A percentile compares a stretch with the other conserved stretches of the same genome.
These are phyloP conservation scores for Archips xylosteana DNA, from an alignment of 2,888 invertebrate species.

Conservation along the genomic window DNA sequence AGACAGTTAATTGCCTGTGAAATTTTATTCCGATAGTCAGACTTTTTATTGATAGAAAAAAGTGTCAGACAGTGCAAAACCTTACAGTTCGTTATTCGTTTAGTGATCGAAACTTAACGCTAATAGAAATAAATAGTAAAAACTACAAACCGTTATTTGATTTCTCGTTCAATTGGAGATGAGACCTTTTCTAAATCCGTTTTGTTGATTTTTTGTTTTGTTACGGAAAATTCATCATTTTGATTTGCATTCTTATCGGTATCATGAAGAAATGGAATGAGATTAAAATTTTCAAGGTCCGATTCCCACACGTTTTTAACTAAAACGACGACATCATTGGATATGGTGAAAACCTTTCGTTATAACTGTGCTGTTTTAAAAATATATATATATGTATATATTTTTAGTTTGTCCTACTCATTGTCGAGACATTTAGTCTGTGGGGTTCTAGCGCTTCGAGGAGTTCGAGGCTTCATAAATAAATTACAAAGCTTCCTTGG, in stretches of 20 bases:
- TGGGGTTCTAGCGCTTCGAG: too few relatives aligned
- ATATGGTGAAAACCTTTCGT: too few relatives aligned
- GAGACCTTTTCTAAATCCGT: not conserved
- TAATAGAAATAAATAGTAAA: conserved; percentile 6
- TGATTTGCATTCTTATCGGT: not conserved
- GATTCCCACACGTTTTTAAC: too few relatives aligned
- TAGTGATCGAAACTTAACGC: not conserved
- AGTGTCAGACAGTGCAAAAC: not conserved
- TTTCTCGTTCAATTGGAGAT: conserved; percentile 15
- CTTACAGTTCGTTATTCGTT: not conserved
- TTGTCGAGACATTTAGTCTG: too few relatives aligned
- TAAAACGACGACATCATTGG: too few relatives aligned
- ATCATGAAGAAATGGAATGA: too few relatives aligned
- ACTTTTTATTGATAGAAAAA: conserved; percentile 7
- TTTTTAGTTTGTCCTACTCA: too few relatives aligned
- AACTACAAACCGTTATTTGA: conserved; percentile 14
- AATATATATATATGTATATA: too few relatives aligned
- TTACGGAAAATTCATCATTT: not conserved
- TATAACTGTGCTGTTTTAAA: too few relatives aligned
- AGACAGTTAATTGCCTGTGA: conserved; percentile 6
- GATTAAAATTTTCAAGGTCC: too few relatives aligned
- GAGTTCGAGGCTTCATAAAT: too few relatives aligned
- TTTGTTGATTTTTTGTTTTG: not conserved
- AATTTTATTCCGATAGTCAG: not conserved
- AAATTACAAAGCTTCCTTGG: too few relatives aligned